Evolutionary conservation across 2,113 vertebrate genomes (phyloP).

Genomic region (Cyanoderma ruficeps): DNA sequence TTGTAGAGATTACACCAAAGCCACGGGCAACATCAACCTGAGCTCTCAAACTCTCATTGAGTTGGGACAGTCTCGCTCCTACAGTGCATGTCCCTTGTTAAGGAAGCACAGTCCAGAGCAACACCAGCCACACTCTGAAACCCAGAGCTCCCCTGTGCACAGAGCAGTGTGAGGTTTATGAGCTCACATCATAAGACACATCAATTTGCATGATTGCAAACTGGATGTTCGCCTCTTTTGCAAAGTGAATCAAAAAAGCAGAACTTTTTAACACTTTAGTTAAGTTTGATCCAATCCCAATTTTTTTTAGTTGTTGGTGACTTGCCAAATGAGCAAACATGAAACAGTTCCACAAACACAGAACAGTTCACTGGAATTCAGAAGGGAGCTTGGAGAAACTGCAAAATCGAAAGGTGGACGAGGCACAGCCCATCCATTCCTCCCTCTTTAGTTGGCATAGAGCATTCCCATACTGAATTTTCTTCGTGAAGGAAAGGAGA

Average conservation of each 20-base stretch:
- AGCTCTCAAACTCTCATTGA: background rate
- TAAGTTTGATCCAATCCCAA: background rate
- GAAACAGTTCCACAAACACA: background rate
- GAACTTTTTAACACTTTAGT: background rate
- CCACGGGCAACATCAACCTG: background rate
- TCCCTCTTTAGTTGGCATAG: background rate
- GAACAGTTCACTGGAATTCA: background rate
- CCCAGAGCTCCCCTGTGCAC: background rate
- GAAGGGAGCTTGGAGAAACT: background rate
- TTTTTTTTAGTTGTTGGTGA: background rate
- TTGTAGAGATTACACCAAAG: background rate
- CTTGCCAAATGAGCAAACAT: background rate
- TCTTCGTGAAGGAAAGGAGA: background rate
- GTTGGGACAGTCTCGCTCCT: background rate
- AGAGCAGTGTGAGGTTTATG: background rate
- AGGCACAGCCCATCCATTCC: background rate
- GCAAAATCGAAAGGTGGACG: background rate
- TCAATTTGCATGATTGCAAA: background rate
- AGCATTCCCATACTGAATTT: background rate
- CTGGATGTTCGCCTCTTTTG: background rate
- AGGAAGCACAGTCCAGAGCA: background rate
- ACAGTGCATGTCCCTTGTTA: background rate
- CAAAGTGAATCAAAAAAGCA: background rate
- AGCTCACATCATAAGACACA: background rate
- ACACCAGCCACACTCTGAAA: background rate